Evolutionary conservation across 2,888 invertebrate species (phyloP), one percentile per base, ranked within the genome.

Genomic region (Phania funesta): DNA sequence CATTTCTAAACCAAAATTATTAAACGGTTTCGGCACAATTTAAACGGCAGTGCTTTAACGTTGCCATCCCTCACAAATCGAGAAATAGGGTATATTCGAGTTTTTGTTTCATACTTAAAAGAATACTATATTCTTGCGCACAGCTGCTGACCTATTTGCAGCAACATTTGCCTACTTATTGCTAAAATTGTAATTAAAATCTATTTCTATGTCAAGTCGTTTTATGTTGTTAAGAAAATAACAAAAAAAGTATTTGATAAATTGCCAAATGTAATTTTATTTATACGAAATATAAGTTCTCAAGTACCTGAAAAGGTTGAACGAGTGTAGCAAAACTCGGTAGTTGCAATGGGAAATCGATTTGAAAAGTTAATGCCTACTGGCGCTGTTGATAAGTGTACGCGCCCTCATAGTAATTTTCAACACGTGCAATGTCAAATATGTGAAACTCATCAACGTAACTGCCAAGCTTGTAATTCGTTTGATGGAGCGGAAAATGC

Each of bases 331-430:
- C 18, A 52, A 9, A 29, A 56, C 24, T 44, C 46, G 62, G 18
- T 60, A 18, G n/a, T 73, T 38, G 54, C 44, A 50, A 90, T 90
- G 90, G 90, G 90, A 67, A 90, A 90, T 80, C 89, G 88, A 79
- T 87, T 89, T 76, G 89, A 90, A 50, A 89, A 87, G 60, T 65
- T 20, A 68, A 41, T 54, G 29, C 29, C 46, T 46, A 58, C 29
- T 50, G 73, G 68, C 46, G 73, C 38, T 13, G 70, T 80, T 64
- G 80, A 73, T 13, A 73, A 81, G 48, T 86, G 84, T 73, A 54
- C 79, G n/a, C 85, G 60, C 48, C 24, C 35, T 11, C 29, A 2
- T 6, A 16, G 22, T 50, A 50, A 64, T 32, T 1, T 8, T 16
- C 52, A 77, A 9, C 67, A 75, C 41, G 67, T 77, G 35, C 82